Evolutionary conservation across 1,140 invertebrate species (phyloP), one percentile per base, ranked within the genome.

Genomic region (Drosophila trapezifrons): DNA sequence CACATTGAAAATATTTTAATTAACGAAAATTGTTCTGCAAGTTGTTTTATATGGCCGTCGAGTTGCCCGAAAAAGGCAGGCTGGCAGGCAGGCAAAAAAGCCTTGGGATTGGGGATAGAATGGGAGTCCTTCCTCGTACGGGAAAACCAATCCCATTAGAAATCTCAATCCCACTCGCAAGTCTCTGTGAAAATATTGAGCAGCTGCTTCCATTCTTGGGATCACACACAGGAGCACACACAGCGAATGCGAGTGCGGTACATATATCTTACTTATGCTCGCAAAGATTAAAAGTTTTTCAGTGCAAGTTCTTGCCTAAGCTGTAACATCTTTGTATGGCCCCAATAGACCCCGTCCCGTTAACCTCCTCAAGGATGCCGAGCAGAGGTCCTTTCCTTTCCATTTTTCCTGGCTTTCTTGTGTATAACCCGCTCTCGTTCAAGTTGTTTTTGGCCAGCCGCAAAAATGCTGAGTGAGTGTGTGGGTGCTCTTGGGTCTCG

Each of bases 251-350:
- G 25, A 64, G 35, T 46, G 65, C 27, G 75, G 55, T 82, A 86
- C 76, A 87, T 86, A 87, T 89, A 89, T 87, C 79, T 87, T 87
- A 87, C 83, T 87, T 87, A 87, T 87, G 84, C 83, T 83, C 67
- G 72, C 70, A 87, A 87, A 87, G 83, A 87, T 87, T 87, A 87
- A 87, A 87, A 87, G 84, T 87, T 87, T 87, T 89, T 87, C 84
- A 87, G 72, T 89, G 80, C 83, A 87, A 87, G 84, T 77, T 87
- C 84, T 82, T 87, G 79, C 79, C 84, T 87, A 87, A 86, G 83
- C 83, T 87, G 83, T 89, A 87, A 87, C 83, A 87, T 87, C 83
- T 87, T 87, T 89, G 63, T 86, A 79, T 83, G 65, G 67, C 67
- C 67, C 67, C 67, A 71, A 71, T 70, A 13, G 51, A 18, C 29